A percentile compares a stretch with the other conserved stretches of the same genome.
phyloP scores from a whole-genome alignment of 2,797 vertebrate species.

The Chanos chanos region DNA sequence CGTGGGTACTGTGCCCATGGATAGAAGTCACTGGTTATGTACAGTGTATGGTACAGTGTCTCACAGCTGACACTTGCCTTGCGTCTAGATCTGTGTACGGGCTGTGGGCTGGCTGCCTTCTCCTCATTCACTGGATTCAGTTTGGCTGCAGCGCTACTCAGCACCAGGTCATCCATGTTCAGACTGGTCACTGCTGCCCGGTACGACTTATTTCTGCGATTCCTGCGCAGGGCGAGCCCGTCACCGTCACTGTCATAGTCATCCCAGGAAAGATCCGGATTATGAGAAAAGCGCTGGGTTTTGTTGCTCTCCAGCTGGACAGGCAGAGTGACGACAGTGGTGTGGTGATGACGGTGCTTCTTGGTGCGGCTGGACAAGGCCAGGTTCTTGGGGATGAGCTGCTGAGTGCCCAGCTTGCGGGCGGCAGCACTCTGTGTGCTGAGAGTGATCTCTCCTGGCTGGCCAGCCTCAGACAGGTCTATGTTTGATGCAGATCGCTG shows the following conservation, averaged over 20 bases:
- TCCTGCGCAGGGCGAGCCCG: constrained; percentile 68
- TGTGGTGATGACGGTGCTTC: constrained; percentile 81
- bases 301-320: constrained; percentile 52
- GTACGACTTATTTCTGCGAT: constrained; percentile 89
- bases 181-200: constrained; percentile 79
- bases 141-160: neutral
- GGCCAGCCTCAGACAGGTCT: neutral
- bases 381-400: constrained; percentile 86
- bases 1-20: too few species aligned
- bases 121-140: constrained; percentile 70
- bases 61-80: constrained; percentile 53
- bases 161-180: constrained; percentile 31
- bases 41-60: neutral
- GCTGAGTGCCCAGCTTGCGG: constrained; percentile 76
- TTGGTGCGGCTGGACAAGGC: constrained; percentile 71
- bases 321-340: constrained; percentile 70
- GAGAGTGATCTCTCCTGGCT: constrained; percentile 48
- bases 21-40: too few species aligned
- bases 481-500: constrained; percentile 15
- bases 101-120: constrained; percentile 41
- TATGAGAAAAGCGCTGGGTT: constrained; percentile 42
- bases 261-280: constrained; percentile 67
- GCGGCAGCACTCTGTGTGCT: constrained; percentile 82
- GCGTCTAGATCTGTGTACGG: constrained; percentile 41
- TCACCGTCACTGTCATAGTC: constrained; percentile 75